These are phyloP conservation scores for Micromussa lordhowensis DNA, from an alignment of 92 coral and sea anemone genomes.

Conservation along the genomic window DNA sequence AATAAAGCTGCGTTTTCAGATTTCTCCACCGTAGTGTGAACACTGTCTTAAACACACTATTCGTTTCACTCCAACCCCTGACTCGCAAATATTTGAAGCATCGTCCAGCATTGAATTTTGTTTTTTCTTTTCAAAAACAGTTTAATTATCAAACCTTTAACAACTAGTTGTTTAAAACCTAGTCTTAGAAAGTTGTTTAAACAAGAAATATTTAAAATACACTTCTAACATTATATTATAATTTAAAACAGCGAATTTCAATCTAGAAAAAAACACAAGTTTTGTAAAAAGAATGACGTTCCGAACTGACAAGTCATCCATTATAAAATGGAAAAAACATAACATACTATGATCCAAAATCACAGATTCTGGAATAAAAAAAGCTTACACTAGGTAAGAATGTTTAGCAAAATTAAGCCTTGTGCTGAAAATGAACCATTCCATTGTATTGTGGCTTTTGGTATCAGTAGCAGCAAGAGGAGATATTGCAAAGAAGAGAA, in stretches of 20 bases:
- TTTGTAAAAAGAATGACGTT: neutral
- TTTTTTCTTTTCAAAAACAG: neutral
- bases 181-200: neutral
- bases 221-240: neutral
- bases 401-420: neutral
- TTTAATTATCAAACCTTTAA: neutral
- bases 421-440: neutral
- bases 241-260: neutral
- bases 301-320: neutral
- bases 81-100: neutral
- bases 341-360: neutral
- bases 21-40: too few relatives aligned
- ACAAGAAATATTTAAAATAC: slow-evolving; percentile 4
- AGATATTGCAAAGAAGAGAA: neutral
- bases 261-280: slow-evolving; percentile 21
- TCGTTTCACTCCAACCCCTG: neutral
- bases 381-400: neutral
- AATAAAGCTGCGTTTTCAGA: too few relatives aligned
- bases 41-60: neutral
- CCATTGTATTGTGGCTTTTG: neutral
- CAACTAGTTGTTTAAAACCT: neutral
- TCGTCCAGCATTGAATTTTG: neutral
- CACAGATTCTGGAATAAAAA: neutral
- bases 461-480: neutral
- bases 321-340: neutral